phyloP scores from a whole-genome alignment of 2,888 invertebrate species.

The Andrena trimmerana region DNA sequence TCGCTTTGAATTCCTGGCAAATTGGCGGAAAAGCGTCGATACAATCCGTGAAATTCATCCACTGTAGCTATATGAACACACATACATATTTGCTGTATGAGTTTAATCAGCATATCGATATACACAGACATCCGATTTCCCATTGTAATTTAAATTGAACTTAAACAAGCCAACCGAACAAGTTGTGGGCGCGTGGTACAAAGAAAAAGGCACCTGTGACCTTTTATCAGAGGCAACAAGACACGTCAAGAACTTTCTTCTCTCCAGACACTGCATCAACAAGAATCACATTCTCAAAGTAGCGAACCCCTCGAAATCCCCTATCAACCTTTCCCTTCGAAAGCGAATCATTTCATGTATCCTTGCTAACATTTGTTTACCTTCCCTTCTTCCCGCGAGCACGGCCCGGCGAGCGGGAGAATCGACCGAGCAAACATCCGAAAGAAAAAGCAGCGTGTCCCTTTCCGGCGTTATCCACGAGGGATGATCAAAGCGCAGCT shows the following conservation, averaged over 20 bases:
- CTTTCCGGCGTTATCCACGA: conserved; percentile 29
- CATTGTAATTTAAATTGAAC: too few species aligned
- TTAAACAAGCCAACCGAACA: too few species aligned
- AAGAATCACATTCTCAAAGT: conserved; percentile 8
- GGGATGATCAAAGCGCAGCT: conserved; percentile 53
- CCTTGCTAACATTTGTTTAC: conserved; percentile 56
- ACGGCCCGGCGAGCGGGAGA: conserved; percentile 61
- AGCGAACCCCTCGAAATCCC: not conserved
- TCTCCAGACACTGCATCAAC: not conserved
- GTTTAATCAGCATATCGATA: too few species aligned
- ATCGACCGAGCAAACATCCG: conserved; percentile 63
- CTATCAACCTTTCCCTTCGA: not conserved
- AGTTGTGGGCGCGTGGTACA: too few species aligned
- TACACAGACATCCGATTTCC: too few species aligned
- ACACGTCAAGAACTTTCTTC: too few species aligned
- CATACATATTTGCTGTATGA: too few species aligned
- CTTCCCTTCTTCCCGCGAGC: conserved; percentile 8
- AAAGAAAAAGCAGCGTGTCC: conserved; percentile 32
- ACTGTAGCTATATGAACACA: too few species aligned
- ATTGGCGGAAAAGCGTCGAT: conserved; percentile 42
- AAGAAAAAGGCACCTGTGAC: too few species aligned
- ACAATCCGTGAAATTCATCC: not conserved
- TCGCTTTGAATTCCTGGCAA: conserved; percentile 58
- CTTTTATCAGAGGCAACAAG: too few species aligned
- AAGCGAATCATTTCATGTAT: conserved; percentile 38